Evolutionary conservation across 2,888 invertebrate species (phyloP), one percentile per base, ranked within the genome.

Genomic region (Drosophila yooni): DNA sequence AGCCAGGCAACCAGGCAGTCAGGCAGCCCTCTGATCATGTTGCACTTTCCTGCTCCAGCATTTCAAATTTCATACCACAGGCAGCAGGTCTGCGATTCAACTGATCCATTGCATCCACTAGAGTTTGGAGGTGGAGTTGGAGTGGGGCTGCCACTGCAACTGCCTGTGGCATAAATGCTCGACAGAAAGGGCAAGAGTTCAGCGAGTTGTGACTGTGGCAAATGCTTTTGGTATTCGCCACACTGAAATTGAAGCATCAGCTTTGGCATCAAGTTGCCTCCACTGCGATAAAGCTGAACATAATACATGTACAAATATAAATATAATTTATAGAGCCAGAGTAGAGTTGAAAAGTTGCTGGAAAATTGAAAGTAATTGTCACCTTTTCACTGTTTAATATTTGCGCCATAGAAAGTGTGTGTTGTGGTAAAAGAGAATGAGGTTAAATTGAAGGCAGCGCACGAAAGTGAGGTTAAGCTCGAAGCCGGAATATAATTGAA

Each of bases 141-240:
- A 67, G 70, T 67, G 64, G 21, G 59, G 60, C 33, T 46, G 46
- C 60, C 46, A 52, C 62, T 69, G 69, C 75, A 69, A 54, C 62
- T 48, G 80, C 88, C 85, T 74, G 81, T 70, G 83, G 85, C 83
- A 79, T 64, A 88, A 79, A 79, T 84, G 87, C 89, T 76, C 87
- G 79, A 89, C 89, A 88, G 81, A 88, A 87, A 88, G 89, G 87
- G 87, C 87, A 88, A 88, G 70, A 88, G 87, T 89, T 88, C 87
- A 88, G 76, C 71, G 65, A 87, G 87, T 84, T 88, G 79, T 73
- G 84, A 87, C 87, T 87, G 84, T 79, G 84, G 81, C 71, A 75
- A 75, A 81, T 72, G 74, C 69, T 67, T 69, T 70, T 62, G 52
- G 48, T 65, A 63, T 81, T 79, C 68, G 46, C 70, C 61, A 36